phyloP scores from a whole-genome alignment of 1,140 invertebrate genomes.

The Sarcophaga peregrina region DNA sequence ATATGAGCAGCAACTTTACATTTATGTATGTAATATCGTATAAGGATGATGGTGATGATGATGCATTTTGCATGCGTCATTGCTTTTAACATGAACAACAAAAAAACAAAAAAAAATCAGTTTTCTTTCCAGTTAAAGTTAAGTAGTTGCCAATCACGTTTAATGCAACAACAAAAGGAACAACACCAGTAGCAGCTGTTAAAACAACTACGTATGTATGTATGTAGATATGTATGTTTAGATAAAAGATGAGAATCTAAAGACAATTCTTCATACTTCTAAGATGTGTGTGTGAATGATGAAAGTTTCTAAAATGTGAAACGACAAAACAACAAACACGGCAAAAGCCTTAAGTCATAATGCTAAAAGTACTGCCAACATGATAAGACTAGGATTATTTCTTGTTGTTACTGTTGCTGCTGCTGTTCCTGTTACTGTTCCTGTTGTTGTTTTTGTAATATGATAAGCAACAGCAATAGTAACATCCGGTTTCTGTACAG shows the following conservation, averaged over 20 bases:
- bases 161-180: conserved; percentile 5
- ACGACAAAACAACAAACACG: conserved; percentile 2
- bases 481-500: conserved; percentile 13
- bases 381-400: background rate
- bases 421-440: background rate
- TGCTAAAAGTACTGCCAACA: background rate
- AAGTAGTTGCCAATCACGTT: conserved; percentile 35
- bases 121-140: conserved; percentile 32
- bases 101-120: conserved; percentile 1
- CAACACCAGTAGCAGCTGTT: background rate
- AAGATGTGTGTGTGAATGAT: conserved; percentile 15
- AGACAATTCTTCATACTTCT: background rate
- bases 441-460: background rate
- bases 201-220: background rate
- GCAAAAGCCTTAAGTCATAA: conserved; percentile 23
- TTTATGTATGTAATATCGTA: background rate
- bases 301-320: conserved; percentile 24
- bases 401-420: too few relatives aligned
- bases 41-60: conserved; percentile 10
- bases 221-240: background rate
- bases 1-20: too few relatives aligned
- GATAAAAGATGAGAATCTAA: background rate
- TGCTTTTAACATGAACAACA: background rate
- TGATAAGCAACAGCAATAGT: background rate
- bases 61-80: conserved; percentile 33